Evolutionary conservation across 2,797 vertebrate species (phyloP).

Genomic region (Bradypus variegatus): DNA sequence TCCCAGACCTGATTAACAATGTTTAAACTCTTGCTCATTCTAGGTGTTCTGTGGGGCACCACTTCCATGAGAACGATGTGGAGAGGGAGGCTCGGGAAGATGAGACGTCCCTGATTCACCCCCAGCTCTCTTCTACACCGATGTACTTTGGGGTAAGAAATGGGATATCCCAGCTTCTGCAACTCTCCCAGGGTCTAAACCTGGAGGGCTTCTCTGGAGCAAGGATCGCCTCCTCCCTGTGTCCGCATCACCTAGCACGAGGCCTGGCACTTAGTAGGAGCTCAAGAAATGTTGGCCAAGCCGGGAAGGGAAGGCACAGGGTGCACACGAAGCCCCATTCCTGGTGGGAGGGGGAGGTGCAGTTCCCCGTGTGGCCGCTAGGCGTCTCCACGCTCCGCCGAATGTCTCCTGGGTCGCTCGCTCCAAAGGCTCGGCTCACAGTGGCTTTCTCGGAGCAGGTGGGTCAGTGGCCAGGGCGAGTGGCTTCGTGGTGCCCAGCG

Average conservation of each 20-base stretch:
- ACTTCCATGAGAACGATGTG: background rate
- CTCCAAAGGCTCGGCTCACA: rapidly evolving
- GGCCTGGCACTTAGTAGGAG: background rate
- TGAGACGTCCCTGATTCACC: background rate
- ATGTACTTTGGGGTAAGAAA: rapidly evolving
- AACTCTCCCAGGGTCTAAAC: background rate
- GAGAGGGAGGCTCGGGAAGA: background rate
- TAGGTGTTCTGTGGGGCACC: too few species aligned
- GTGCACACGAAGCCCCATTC: rapidly evolving
- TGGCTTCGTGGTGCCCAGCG: background rate
- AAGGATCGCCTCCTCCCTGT: background rate
- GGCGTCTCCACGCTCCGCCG: constrained; percentile 47
- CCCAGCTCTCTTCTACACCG: too few species aligned
- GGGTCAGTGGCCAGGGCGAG: rapidly evolving
- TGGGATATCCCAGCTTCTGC: background rate
- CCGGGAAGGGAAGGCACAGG: rapidly evolving
- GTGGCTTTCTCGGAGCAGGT: background rate
- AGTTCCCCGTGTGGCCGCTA: background rate
- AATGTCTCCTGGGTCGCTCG: background rate
- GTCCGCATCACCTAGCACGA: background rate
- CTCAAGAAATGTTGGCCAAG: background rate
- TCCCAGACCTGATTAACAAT: background rate
- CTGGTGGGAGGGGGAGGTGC: background rate
- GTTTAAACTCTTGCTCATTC: background rate
- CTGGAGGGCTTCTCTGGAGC: background rate